These are phyloP conservation scores for Brachypteracias leptosomus DNA, from an alignment of 2,113 vertebrate genomes.

Conservation along the genomic window DNA sequence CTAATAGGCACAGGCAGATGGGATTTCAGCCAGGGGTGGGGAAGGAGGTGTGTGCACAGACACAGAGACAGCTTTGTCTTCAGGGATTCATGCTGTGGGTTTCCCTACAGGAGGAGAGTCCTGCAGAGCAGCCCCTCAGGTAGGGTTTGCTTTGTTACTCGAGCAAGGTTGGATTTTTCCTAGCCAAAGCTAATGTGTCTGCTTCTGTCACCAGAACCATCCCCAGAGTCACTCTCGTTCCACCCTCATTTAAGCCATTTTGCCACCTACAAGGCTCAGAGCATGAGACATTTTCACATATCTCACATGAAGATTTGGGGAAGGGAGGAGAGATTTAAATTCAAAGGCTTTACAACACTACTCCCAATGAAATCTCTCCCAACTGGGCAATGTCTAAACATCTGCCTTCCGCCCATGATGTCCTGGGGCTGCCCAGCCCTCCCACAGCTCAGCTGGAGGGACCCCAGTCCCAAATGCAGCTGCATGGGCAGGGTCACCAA, in stretches of 20 bases:
- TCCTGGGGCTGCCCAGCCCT: background rate
- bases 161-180: background rate
- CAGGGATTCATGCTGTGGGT: background rate
- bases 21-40: background rate
- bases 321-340: background rate
- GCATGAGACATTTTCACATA: background rate
- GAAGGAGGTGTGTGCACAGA: background rate
- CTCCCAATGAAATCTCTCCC: background rate
- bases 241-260: background rate
- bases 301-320: background rate
- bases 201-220: background rate
- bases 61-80: background rate
- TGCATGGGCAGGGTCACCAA: fast-evolving
- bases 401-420: background rate
- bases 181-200: background rate
- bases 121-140: background rate
- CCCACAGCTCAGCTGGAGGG: background rate
- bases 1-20: constrained; percentile 13
- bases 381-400: background rate
- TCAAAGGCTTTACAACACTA: background rate
- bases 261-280: background rate
- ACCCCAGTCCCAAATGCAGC: background rate
- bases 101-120: background rate
- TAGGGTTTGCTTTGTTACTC: background rate
- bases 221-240: background rate